Conservation (phyloP, 2,888 invertebrate genomes). For the Agonopterix heracliana region DNA sequence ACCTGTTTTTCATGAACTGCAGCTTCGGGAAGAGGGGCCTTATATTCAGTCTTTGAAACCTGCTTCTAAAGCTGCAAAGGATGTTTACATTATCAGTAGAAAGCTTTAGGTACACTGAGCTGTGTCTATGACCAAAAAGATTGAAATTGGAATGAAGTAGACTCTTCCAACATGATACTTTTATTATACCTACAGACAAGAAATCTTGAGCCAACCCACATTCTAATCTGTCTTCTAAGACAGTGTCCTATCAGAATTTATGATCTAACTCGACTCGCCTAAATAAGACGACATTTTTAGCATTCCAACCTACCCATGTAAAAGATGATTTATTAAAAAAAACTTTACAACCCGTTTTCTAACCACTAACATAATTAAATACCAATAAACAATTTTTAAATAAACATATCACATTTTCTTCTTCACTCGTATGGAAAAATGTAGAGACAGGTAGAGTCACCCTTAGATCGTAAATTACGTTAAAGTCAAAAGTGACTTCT, state of each 20-base stretch:
- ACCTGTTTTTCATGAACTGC: no score
- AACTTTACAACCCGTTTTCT: constrained; percentile 15
- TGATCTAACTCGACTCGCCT: constrained; percentile 3
- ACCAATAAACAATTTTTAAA: constrained; percentile 62
- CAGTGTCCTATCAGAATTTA: constrained; percentile 7
- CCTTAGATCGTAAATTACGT: constrained; percentile 65
- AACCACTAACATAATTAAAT: constrained; percentile 54
- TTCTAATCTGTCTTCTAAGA: no score
- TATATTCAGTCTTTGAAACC: no score
- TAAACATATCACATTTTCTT: constrained; percentile 42
- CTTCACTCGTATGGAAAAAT: constrained; percentile 20
- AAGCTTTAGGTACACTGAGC: no score
- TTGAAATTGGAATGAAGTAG: no score
- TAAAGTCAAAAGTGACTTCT: constrained; percentile 35
- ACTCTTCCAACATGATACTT: no score
- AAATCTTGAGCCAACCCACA: no score
- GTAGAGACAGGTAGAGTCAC: constrained; percentile 38
- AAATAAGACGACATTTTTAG: constrained; percentile 19
- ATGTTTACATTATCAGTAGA: no score
- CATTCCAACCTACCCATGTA: constrained; percentile 30
- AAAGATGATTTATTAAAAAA: constrained; percentile 5
- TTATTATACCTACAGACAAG: no score
- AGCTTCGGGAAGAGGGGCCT: no score
- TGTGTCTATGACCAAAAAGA: no score
- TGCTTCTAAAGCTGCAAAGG: no score